Evolutionary conservation across 2,797 vertebrate genomes (phyloP).

Genomic region (Lithobates pipiens): DNA sequence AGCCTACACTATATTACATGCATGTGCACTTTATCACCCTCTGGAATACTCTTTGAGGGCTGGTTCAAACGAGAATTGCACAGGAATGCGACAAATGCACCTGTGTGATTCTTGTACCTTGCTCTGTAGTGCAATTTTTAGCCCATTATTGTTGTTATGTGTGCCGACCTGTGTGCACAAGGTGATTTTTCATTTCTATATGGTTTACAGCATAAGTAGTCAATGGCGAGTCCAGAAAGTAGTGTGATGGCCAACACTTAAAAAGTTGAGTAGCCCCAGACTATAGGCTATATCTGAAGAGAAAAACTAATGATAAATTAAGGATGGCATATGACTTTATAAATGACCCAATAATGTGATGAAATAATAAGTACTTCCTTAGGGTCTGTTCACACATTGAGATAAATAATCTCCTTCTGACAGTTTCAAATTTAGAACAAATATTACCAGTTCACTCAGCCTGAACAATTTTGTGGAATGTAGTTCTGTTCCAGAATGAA

Average conservation of each 20-base stretch:
- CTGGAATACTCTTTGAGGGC: no score
- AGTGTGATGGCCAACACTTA: neutral
- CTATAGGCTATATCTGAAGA: neutral
- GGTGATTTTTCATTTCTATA: no score
- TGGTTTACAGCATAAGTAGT: no score
- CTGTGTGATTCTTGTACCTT: no score
- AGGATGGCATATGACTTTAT: neutral
- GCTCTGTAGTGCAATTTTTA: no score
- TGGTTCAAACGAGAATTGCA: no score
- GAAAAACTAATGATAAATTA: neutral
- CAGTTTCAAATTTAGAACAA: neutral
- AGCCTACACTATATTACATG: no score
- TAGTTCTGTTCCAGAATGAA: constrained; percentile 10
- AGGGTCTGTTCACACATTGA: neutral
- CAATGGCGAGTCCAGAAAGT: neutral
- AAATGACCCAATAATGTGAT: neutral
- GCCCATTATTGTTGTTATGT: no score
- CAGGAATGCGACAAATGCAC: no score
- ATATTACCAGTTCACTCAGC: neutral
- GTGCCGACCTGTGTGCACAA: no score
- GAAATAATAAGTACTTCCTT: neutral
- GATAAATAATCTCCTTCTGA: neutral
- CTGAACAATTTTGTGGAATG: neutral
- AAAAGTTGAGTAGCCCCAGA: neutral
- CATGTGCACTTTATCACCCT: no score